A percentile compares a stretch with the other conserved stretches of the same genome.
phyloP scores from a whole-genome alignment of 2,113 vertebrate genomes.

The Gobius niger region DNA sequence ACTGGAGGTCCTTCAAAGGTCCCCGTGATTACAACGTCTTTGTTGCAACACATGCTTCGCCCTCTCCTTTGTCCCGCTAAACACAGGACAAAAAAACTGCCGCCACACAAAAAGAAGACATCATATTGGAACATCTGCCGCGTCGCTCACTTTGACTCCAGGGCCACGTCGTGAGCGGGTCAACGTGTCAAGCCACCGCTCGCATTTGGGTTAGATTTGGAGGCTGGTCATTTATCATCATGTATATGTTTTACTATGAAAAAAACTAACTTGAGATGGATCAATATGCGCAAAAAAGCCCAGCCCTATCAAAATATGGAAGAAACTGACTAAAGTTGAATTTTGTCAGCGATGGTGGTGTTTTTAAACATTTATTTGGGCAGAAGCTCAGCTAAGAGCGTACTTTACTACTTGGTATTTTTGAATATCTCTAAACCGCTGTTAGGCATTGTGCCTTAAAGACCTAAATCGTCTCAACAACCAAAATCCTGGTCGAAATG shows the following conservation, averaged over 20 bases:
- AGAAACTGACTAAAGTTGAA: no score
- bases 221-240: no score
- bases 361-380: no score
- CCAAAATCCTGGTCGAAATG: neutral
- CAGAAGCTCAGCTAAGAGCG: no score
- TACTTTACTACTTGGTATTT: no score
- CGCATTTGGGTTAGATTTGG: no score
- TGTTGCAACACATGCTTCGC: slow-evolving; percentile 46
- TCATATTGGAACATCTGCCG: slow-evolving; percentile 31
- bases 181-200: neutral
- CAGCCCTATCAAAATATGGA: no score
- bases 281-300: no score
- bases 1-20: slow-evolving; percentile 50
- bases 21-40: slow-evolving; percentile 53
- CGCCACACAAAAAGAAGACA: slow-evolving; percentile 31
- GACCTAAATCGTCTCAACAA: neutral
- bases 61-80: slow-evolving; percentile 31
- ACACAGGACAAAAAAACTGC: slow-evolving; percentile 16
- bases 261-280: no score
- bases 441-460: neutral
- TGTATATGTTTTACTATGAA: no score
- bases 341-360: no score
- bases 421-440: no score
- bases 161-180: neutral
- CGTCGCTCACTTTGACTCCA: neutral